Percentiles rank a stretch among this genome's conserved stretches.
Conservation (phyloP, 2,113 vertebrate species). For the Cyphomyrus discorhynchus region DNA sequence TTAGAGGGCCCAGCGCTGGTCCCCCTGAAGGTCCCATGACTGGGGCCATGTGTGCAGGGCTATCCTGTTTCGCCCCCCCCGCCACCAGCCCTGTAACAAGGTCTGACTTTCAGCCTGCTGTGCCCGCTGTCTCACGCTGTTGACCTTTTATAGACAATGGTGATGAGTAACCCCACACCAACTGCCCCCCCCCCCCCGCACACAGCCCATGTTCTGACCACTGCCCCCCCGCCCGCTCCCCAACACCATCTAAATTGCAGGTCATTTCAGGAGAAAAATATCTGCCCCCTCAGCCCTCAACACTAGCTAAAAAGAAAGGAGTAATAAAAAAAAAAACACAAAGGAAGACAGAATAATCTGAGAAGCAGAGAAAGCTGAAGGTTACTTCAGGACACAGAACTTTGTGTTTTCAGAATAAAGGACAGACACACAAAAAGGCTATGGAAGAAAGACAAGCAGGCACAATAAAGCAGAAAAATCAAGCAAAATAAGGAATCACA, state of each 20-base stretch:
- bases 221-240: neutral
- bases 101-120: conserved; percentile 57
- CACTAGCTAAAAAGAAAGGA: conserved; percentile 7
- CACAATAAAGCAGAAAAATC: neutral
- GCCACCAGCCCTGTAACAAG: conserved; percentile 66
- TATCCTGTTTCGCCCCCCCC: conserved; percentile 71
- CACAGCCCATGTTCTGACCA: conserved; percentile 35
- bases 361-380: conserved; percentile 28
- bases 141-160: conserved; percentile 47
- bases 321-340: conserved; percentile 13
- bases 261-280: conserved; percentile 31
- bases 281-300: conserved; percentile 22
- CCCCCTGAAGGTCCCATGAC: conserved; percentile 65
- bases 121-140: conserved; percentile 37
- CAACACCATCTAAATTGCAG: conserved; percentile 32
- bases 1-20: conserved; percentile 55
- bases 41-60: conserved; percentile 60
- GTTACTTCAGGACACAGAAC: conserved; percentile 36
- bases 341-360: conserved; percentile 11
- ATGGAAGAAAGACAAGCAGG: neutral
- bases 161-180: conserved; percentile 44
- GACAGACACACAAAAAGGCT: neutral
- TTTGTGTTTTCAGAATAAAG: conserved; percentile 37
- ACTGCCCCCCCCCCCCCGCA: conserved; percentile 67
- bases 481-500: neutral